Percentiles rank a stretch among this genome's conserved stretches.
Conservation (phyloP, 2,113 vertebrate species). For the Cebus imitator region DNA sequence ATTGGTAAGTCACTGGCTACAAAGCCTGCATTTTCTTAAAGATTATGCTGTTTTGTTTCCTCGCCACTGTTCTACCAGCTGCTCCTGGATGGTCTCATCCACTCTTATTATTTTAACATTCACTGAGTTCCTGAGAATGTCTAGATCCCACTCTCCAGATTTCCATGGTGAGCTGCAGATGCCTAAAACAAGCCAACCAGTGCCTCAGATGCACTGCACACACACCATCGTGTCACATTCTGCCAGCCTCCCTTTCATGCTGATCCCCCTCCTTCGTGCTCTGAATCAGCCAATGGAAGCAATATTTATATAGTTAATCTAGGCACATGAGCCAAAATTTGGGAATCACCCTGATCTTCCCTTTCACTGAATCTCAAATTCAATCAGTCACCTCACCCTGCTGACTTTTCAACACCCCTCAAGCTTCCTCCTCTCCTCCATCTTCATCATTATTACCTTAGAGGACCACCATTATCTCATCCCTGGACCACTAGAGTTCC, state of each 20-base stretch:
- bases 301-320: not conserved
- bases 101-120: conserved; percentile 14
- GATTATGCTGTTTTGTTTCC: not conserved
- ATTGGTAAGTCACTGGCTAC: not conserved
- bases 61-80: not conserved
- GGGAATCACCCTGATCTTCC: not conserved
- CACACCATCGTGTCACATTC: not conserved
- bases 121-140: not conserved
- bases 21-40: not conserved
- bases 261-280: not conserved
- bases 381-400: no score
- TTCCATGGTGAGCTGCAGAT: not conserved
- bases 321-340: not conserved
- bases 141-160: not conserved
- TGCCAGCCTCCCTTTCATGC: not conserved
- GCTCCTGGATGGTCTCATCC: conserved; percentile 11
- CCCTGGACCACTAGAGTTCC: not conserved
- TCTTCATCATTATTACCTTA: not conserved
- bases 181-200: not conserved
- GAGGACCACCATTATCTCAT: not conserved
- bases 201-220: not conserved
- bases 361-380: not conserved
- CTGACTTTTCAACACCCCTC: not conserved
- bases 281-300: not conserved
- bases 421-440: not conserved